Percentiles rank a stretch among this genome's conserved stretches.
Conservation (phyloP, 2,113 vertebrate genomes). For the Cyanistes caeruleus region DNA sequence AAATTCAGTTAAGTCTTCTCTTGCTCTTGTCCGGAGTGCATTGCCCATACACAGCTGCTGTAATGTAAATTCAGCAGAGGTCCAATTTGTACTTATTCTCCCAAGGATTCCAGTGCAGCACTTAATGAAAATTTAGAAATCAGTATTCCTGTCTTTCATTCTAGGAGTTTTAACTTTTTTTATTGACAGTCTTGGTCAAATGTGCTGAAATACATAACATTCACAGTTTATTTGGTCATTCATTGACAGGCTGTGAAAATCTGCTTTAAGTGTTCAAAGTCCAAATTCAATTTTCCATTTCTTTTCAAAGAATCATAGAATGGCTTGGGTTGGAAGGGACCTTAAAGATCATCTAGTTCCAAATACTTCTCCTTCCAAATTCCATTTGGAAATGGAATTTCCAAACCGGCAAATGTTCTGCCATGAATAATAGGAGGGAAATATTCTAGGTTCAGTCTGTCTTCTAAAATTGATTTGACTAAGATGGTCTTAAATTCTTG, state of each 20-base stretch:
- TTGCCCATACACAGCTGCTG: background rate
- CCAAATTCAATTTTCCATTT: background rate
- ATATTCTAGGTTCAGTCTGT: background rate
- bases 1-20: background rate
- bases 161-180: conserved; percentile 37
- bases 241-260: background rate
- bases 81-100: conserved; percentile 6
- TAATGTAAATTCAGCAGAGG: conserved; percentile 17
- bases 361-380: background rate
- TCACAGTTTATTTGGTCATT: conserved; percentile 9
- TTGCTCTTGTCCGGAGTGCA: background rate
- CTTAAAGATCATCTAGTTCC: background rate
- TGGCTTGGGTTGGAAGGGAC: background rate
- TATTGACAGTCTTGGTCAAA: conserved; percentile 32
- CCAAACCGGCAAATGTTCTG: background rate
- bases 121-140: conserved; percentile 47
- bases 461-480: background rate
- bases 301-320: background rate
- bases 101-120: background rate
- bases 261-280: background rate
- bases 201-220: conserved; percentile 1
- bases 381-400: background rate
- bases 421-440: background rate
- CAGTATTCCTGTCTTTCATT: conserved; percentile 25
- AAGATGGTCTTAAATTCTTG: background rate